A percentile compares a stretch with the other conserved stretches of the same genome.
phyloP scores from a whole-genome alignment of 1,140 invertebrate species.

The Phthorimaea operculella region DNA sequence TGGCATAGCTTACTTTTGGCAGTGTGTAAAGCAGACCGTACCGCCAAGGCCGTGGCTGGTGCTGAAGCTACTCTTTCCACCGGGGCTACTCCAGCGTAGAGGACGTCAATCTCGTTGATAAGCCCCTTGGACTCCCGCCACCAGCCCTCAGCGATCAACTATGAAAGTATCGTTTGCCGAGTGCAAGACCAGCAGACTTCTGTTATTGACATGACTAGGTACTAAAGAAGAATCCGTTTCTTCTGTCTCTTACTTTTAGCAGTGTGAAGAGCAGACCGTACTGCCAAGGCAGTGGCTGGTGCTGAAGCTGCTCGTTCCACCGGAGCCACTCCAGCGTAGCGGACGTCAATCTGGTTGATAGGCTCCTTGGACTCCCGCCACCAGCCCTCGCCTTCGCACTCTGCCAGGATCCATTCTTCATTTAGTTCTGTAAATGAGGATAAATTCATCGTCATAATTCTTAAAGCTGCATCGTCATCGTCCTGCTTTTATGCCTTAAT shows the following conservation, averaged over 20 bases:
- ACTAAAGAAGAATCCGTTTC: too few relatives aligned
- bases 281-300: constrained; percentile 66
- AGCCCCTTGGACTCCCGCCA: constrained; percentile 53
- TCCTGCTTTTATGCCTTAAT: too few relatives aligned
- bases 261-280: constrained; percentile 69
- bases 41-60: constrained; percentile 66
- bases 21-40: constrained; percentile 69
- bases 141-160: constrained; percentile 36
- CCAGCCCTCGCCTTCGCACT: constrained; percentile 68
- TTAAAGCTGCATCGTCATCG: neutral
- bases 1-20: constrained; percentile 68
- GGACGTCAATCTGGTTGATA: constrained; percentile 40
- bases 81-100: constrained; percentile 72
- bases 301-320: constrained; percentile 65
- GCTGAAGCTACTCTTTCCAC: constrained; percentile 65
- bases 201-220: too few relatives aligned
- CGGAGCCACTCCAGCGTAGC: constrained; percentile 72
- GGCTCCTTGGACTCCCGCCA: constrained; percentile 53
- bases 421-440: constrained; percentile 73
- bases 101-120: constrained; percentile 39
- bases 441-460: constrained; percentile 14
- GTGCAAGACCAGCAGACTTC: too few relatives aligned
- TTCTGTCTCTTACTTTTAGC: constrained; percentile 67
- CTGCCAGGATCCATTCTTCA: constrained; percentile 81
- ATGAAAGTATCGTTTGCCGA: too few relatives aligned